A percentile compares a stretch with the other conserved stretches of the same genome.
Evolutionary conservation across 1,140 invertebrate species (phyloP).

Genomic region (Dreissena polymorpha): DNA sequence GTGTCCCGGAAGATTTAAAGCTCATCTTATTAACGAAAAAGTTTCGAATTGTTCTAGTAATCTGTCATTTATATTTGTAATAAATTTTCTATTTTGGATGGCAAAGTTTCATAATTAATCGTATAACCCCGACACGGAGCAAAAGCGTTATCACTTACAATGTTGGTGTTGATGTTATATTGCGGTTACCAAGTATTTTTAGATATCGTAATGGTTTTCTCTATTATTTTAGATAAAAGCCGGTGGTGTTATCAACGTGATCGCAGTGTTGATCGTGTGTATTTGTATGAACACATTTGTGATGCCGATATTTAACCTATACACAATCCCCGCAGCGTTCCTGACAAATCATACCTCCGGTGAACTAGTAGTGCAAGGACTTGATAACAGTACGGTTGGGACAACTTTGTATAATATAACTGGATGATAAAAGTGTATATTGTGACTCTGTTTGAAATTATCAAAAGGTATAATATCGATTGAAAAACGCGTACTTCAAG

Average conservation of each 20-base stretch:
- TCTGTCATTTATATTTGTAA: too few relatives aligned
- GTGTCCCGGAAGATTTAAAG: too few relatives aligned
- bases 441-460: background rate
- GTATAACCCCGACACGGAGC: too few relatives aligned
- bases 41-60: too few relatives aligned
- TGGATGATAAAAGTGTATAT: background rate
- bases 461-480: background rate
- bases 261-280: slow-evolving; percentile 32
- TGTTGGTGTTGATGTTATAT: too few relatives aligned
- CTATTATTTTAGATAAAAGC: slow-evolving; percentile 42
- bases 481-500: background rate
- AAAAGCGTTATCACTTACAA: too few relatives aligned
- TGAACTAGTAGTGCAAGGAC: background rate
- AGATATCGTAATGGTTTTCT: too few relatives aligned
- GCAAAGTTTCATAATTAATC: too few relatives aligned
- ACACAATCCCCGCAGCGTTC: slow-evolving; percentile 37
- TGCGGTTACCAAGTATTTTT: too few relatives aligned
- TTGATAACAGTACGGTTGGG: background rate
- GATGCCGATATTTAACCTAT: slow-evolving; percentile 35
- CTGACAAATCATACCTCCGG: slow-evolving; percentile 1
- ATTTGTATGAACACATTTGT: slow-evolving; percentile 23
- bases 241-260: slow-evolving; percentile 41
- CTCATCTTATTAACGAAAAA: too few relatives aligned
- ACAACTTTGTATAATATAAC: slow-evolving; percentile 18
- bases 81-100: too few relatives aligned